Evolutionary conservation across 37 sponge, comb jelly and placozoan genomes (phyloP).

Genomic region (Oscarella lobularis): DNA sequence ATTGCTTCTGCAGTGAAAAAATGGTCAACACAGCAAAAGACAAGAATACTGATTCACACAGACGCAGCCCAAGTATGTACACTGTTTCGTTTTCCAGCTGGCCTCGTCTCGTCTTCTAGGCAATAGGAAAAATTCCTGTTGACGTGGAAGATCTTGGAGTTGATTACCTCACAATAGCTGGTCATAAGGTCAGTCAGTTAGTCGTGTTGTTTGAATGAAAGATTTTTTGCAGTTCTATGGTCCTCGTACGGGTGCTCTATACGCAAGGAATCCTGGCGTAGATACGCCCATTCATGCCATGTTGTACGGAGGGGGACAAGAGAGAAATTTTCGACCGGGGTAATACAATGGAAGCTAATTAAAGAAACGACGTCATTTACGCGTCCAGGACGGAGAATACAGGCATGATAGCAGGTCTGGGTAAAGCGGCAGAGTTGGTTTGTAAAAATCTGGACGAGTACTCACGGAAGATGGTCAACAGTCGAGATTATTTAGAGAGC

Average conservation of each 20-base stretch:
- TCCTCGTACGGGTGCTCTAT: conserved; percentile 77
- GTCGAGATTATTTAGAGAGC: conserved; percentile 46
- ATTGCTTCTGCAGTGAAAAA: conserved; percentile 19
- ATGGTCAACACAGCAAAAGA: conserved; percentile 3
- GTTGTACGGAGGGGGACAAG: conserved; percentile 77
- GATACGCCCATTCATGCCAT: conserved; percentile 44
- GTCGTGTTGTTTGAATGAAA: not conserved
- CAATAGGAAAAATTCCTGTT: conserved; percentile 70
- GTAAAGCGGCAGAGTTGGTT: conserved; percentile 53
- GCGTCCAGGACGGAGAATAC: conserved; percentile 81
- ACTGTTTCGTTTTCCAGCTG: not conserved
- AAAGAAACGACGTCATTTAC: too few relatives aligned
- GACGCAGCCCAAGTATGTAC: conserved; percentile 28
- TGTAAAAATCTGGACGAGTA: conserved; percentile 25
- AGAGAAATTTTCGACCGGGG: conserved; percentile 73
- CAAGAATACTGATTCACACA: conserved; percentile 18
- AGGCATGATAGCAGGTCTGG: conserved; percentile 87
- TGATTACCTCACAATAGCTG: conserved; percentile 71
- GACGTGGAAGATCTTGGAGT: conserved; percentile 50
- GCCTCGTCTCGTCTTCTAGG: conserved; percentile 16
- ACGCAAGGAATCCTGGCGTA: conserved; percentile 23
- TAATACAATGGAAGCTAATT: conserved; percentile 11
- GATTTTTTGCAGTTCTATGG: conserved; percentile 59
- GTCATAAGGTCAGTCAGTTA: conserved; percentile 49
- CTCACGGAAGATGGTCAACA: conserved; percentile 20